These are phyloP conservation scores for Haliclona indistincta DNA, from an alignment of 37 sponge, comb jelly and placozoan species.

Conservation along the genomic window DNA sequence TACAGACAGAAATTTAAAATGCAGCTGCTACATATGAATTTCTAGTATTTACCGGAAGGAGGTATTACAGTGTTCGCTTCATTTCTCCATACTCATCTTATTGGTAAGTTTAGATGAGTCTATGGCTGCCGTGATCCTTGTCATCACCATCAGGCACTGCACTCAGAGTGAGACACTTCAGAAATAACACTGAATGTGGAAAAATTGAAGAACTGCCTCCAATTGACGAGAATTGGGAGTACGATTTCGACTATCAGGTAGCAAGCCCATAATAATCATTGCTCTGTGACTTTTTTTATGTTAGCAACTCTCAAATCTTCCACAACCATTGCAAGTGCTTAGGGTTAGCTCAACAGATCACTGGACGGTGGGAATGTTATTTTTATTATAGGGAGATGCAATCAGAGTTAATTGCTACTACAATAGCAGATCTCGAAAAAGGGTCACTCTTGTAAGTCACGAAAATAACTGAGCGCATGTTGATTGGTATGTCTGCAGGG, in stretches of 20 bases:
- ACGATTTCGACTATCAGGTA: not conserved
- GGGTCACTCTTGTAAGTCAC: no score
- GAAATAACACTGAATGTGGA: not conserved
- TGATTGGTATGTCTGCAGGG: not conserved
- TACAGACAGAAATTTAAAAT: not conserved
- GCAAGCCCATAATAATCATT: not conserved
- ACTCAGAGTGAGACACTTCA: not conserved
- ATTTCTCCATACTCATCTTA: not conserved
- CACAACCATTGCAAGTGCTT: no score
- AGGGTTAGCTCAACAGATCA: no score
- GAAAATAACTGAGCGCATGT: no score
- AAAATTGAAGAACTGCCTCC: not conserved
- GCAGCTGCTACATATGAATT: not conserved
- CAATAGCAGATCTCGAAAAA: no score
- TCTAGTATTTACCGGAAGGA: not conserved
- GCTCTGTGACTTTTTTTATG: not conserved
- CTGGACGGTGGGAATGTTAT: not conserved
- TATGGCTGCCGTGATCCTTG: not conserved
- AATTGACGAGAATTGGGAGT: not conserved
- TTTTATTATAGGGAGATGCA: not conserved
- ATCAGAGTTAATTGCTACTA: not conserved
- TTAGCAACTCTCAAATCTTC: no score
- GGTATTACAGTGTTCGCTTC: not conserved
- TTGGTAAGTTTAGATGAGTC: not conserved
- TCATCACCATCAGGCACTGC: not conserved